Evolutionary conservation across 2,888 invertebrate genomes (phyloP), one percentile per base, ranked within the genome.

Genomic region (Sussaba pulchella): DNA sequence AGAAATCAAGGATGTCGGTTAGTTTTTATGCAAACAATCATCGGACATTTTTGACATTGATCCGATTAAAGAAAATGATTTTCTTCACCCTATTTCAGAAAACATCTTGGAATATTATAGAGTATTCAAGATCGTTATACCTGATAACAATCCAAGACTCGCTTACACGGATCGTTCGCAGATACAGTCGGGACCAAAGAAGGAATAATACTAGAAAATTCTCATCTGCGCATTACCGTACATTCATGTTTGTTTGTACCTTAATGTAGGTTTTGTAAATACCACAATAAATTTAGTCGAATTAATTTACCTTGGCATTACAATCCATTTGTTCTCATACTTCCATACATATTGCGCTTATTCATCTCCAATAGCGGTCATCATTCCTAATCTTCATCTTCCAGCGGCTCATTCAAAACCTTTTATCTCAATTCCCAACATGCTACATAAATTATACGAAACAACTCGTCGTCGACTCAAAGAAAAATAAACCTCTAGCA

Each of bases 51-150:
- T 6, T 31, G n/a, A 31, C 31, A 31, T 31, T 31, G 31, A 5
- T 31, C 6, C 31, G 31, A 5, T 6, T n/a, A n/a, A n/a, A n/a
- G n/a, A n/a, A 31, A 31, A 31, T 31, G 31, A 5, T 31, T 31
- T 31, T 5, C 6, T 17, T 64, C 10, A 64, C 43, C 41, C 1
- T 43, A 39, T 88, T 87, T 87, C 90, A 85, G 91, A 92, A 88
- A 91, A 93, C 86, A 93, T 96, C 82, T 89, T 96, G 2, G 94
- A 94, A 87, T 94, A 96, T 91, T 96, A 94, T 87, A 94, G 93
- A 89, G 94, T 95, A 9, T 96, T 94, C 91, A 94, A 95, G 89
- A 36, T 86, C n/a, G 3, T 70, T 14, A 1, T 80, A 14, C 36
- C 64, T 9, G 45, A 78, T 0, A 19, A 9, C 6, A 0, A 3